phyloP scores from a whole-genome alignment of 2,113 vertebrate genomes.

The Phrynosoma platyrhinos region DNA sequence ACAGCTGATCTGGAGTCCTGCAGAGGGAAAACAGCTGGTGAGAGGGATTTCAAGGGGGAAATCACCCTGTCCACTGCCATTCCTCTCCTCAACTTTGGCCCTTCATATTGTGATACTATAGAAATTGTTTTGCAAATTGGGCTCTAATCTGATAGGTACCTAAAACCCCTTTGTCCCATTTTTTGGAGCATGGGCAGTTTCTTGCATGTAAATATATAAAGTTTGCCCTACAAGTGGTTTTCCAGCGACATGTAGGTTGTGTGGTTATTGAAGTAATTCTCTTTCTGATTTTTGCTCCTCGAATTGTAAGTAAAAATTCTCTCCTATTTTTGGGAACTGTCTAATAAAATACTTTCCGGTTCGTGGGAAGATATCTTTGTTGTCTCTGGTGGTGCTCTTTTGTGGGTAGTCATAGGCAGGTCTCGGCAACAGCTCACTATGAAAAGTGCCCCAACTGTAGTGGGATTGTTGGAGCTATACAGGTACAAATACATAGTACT shows the following conservation, averaged over 20 bases:
- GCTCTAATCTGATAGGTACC: no score
- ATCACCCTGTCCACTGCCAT: background rate
- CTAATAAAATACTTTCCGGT: background rate
- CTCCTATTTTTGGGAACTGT: background rate
- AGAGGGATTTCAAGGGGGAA: background rate
- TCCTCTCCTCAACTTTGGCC: background rate
- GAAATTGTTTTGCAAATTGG: no score
- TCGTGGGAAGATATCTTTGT: no score
- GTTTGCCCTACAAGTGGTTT: background rate
- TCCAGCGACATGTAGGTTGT: no score
- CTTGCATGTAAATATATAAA: background rate
- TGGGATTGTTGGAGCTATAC: background rate
- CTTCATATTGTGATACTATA: background rate
- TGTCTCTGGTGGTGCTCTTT: background rate
- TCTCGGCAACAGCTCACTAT: background rate
- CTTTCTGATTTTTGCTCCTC: no score
- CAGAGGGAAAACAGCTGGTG: background rate
- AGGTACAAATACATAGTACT: background rate
- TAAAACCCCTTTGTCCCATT: background rate
- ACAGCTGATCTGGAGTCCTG: constrained; percentile 67
- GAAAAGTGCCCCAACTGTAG: background rate
- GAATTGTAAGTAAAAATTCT: background rate
- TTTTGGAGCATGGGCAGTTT: background rate
- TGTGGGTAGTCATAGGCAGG: background rate
- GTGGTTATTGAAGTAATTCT: background rate